Evolutionary conservation across 2,113 vertebrate genomes (phyloP).

Genomic region (Nothoprocta pentlandii): DNA sequence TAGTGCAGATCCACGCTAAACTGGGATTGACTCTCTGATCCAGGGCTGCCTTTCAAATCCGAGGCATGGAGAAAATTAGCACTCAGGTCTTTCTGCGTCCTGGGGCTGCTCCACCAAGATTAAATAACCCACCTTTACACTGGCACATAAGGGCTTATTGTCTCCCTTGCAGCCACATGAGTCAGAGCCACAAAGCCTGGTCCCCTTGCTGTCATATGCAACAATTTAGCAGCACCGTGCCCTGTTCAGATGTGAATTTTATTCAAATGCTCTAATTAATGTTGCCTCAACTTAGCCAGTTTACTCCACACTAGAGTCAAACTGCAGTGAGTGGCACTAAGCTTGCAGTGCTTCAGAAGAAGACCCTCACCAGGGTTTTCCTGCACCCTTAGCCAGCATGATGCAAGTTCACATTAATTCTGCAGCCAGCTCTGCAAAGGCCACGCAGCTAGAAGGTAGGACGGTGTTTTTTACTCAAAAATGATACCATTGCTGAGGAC

Average conservation of each 20-base stretch:
- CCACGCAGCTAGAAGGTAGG: background rate
- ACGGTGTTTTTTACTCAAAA: background rate
- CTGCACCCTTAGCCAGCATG: background rate
- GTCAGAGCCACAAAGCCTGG: background rate
- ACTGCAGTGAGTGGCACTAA: background rate
- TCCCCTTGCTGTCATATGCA: background rate
- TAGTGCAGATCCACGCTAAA: background rate
- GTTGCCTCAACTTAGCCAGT: background rate
- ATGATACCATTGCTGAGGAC: rapidly evolving
- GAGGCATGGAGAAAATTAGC: background rate
- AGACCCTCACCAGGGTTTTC: background rate
- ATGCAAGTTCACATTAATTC: background rate
- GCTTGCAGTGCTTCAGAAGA: background rate
- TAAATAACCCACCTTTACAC: background rate
- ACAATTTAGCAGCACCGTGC: rapidly evolving
- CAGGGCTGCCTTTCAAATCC: background rate
- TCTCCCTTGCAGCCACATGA: background rate
- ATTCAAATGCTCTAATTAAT: background rate
- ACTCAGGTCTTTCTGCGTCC: background rate
- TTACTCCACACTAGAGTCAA: background rate
- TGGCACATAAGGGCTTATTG: background rate
- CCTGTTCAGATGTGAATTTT: background rate
- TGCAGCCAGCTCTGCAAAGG: background rate
- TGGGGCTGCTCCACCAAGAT: background rate
- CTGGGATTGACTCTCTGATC: background rate